These are phyloP conservation scores for Hydrotaea cyrtoneurina DNA, from an alignment of 2,888 invertebrate genomes.

Conservation along the genomic window DNA sequence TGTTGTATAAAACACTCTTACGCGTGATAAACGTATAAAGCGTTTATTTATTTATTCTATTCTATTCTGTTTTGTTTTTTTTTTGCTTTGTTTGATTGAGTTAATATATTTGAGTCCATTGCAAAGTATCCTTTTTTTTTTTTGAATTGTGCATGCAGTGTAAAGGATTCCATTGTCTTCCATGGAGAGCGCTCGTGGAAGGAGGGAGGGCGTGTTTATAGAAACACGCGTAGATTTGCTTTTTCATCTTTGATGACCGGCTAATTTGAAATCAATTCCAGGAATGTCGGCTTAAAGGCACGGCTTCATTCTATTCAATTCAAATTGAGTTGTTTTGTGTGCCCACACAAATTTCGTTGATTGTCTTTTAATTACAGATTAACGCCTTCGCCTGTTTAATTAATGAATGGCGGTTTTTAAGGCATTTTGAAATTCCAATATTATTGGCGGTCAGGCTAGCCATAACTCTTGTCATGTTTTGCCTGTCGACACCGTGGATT, in stretches of 20 bases:
- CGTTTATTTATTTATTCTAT: conserved; percentile 18
- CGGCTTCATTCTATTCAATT: no score
- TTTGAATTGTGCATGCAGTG: not conserved
- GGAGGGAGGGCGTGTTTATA: conserved; percentile 37
- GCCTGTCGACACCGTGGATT: no score
- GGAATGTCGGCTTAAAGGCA: conserved; percentile 42
- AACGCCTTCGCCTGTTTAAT: conserved; percentile 45
- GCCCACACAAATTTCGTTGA: conserved; percentile 19
- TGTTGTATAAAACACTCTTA: not conserved
- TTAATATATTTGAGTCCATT: conserved; percentile 49
- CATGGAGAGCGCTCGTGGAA: not conserved
- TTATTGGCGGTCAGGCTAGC: not conserved
- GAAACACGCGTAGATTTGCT: conserved; percentile 53
- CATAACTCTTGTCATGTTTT: not conserved
- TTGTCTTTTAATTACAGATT: conserved; percentile 64
- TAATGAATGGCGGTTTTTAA: conserved; percentile 9
- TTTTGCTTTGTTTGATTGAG: conserved; percentile 47
- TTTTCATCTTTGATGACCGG: conserved; percentile 49
- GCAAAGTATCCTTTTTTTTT: conserved; percentile 40
- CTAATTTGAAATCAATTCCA: conserved; percentile 64
- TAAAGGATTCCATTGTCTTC: not conserved
- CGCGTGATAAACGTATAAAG: conserved; percentile 58
- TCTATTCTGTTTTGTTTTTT: no score
- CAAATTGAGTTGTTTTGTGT: conserved; percentile 39
- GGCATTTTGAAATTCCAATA: not conserved